A percentile compares a stretch with the other conserved stretches of the same genome.
phyloP scores from a whole-genome alignment of 2,113 vertebrate genomes.

The Hydropotes inermis region DNA sequence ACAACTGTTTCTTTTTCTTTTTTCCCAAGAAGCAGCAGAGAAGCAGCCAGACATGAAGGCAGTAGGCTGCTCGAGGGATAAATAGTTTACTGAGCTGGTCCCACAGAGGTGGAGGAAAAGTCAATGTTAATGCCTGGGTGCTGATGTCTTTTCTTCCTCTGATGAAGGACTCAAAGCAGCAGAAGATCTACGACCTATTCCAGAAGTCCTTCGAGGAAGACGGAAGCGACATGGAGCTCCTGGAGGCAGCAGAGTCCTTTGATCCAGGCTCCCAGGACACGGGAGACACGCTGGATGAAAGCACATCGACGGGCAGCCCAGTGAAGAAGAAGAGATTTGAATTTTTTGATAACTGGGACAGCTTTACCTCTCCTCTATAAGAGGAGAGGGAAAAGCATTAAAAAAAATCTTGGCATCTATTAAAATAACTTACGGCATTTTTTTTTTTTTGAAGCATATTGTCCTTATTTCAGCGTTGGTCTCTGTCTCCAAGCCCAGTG shows the following conservation, averaged over 20 bases:
- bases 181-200: constrained; percentile 87
- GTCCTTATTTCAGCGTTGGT: background rate
- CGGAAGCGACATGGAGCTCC: constrained; percentile 74
- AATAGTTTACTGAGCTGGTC: background rate
- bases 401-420: background rate
- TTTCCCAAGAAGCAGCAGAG: background rate
- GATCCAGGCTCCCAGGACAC: constrained; percentile 54
- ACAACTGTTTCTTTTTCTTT: background rate
- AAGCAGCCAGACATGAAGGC: background rate
- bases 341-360: constrained; percentile 74
- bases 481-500: background rate
- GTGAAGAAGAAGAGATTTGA: constrained; percentile 78
- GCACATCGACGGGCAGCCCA: constrained; percentile 29
- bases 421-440: constrained; percentile 31
- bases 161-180: constrained; percentile 85
- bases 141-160: background rate
- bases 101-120: background rate
- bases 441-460: background rate
- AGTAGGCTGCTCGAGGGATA: background rate
- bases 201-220: constrained; percentile 85
- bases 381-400: background rate
- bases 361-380: constrained; percentile 65
- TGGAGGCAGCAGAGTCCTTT: constrained; percentile 81
- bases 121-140: background rate
- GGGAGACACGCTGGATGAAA: background rate